Base-by-base conservation (phyloP, 2,797 vertebrate genomes). In the Hafferia zeledoni region DNA sequence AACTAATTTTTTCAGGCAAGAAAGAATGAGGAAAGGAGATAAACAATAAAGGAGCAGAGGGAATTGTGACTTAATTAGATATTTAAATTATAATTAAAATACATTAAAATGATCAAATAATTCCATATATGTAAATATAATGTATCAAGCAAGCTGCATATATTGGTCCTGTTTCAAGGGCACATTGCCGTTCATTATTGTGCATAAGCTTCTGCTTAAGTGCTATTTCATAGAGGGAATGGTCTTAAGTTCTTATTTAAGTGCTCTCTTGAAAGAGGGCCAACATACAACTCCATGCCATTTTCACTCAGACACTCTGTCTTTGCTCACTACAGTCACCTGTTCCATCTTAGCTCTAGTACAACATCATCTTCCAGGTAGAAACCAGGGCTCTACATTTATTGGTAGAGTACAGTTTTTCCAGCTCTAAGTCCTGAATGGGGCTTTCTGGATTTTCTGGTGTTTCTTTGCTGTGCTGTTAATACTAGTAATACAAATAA, bases 401-500 rank as follows among this genome's bases (percentile, higher is more conserved):
- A 46, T 41, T 76, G 72, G 47, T n/a, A 25, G 18, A 80, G 11
- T 49, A 41, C 10, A 31, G 6, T 83, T 52, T 59, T 78, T 39
- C 13, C 7, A 20, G 59, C 65, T 71, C 3, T 44, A 49, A 82
- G 56, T 82, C 80, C 74, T 88, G 59, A 86, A 63, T 41, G 41
- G 15, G 35, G 28, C 89, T 92, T 95, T 95, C 67, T 78, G 83
- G 80, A 56, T 75, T 94, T 91, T 89, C 56, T 95, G 74, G 49
- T 89, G 80, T 86, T 93, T 88, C 87, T 82, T 90, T 64, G 74
- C 60, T 23, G 35, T 92, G 74, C 53, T 88, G 89, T 78, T 94
- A 95, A 96, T 95, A 96, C 37, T n/a, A 74, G 91, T 89, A 96
- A 86, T 96, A 94, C 87, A 94, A 95, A 96, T 96, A 96, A 94